Evolutionary conservation across 92 coral and sea anemone genomes (phyloP).

Genomic region (Zoanthus sociatus): DNA sequence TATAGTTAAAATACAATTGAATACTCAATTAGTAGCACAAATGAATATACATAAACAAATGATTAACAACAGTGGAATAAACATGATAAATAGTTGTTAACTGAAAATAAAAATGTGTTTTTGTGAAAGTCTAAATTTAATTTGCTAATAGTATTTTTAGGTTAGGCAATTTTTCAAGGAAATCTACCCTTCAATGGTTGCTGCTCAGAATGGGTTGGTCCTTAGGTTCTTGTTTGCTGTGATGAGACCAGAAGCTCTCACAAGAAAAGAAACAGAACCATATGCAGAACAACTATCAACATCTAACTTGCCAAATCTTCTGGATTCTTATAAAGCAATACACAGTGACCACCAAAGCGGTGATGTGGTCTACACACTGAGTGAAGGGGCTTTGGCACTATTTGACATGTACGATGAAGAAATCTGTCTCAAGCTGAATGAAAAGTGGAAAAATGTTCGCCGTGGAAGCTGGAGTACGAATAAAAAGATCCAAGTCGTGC

Average conservation of each 20-base stretch:
- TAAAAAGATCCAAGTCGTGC: conserved; percentile 51
- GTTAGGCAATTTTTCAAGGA: too few relatives aligned
- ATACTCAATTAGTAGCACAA: too few relatives aligned
- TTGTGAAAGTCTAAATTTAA: too few relatives aligned
- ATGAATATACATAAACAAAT: too few relatives aligned
- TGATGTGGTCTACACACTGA: conserved; percentile 50
- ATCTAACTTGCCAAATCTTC: conserved; percentile 50
- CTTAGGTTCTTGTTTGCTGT: conserved; percentile 57
- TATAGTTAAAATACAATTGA: too few relatives aligned
- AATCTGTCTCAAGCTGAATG: conserved; percentile 58
- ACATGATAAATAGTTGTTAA: too few relatives aligned
- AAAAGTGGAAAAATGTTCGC: conserved; percentile 56
- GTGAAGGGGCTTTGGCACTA: conserved; percentile 47
- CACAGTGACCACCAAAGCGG: conserved; percentile 55
- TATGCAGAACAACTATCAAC: conserved; percentile 43
- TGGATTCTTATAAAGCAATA: conserved; percentile 55
- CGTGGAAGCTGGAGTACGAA: not conserved
- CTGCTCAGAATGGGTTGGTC: conserved; percentile 30
- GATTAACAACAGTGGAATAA: too few relatives aligned
- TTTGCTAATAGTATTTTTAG: too few relatives aligned
- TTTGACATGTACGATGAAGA: conserved; percentile 63
- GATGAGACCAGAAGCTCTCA: conserved; percentile 48
- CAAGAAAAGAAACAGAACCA: conserved; percentile 55
- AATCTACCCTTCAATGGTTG: not conserved
- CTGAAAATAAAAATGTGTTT: too few relatives aligned